Percentiles rank a stretch among this genome's conserved stretches.
Conservation (phyloP, 2,797 vertebrate species). For the Myripristis jacobus region DNA sequence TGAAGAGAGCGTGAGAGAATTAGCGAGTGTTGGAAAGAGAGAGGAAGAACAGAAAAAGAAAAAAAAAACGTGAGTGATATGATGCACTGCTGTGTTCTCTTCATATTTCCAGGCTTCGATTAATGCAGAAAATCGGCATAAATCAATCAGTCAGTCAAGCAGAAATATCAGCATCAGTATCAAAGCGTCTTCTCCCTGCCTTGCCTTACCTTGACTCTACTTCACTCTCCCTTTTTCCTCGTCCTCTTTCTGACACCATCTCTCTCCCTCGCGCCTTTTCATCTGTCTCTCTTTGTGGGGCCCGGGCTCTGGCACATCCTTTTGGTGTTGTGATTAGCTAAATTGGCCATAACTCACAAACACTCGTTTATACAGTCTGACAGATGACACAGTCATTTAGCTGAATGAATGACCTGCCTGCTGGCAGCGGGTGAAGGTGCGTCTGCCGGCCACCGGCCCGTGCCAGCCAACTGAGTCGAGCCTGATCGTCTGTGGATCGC, state of each 20-base stretch:
- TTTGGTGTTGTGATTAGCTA: slow-evolving; percentile 74
- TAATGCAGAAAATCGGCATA: too few species aligned
- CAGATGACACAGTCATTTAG: slow-evolving; percentile 77
- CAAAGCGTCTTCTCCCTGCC: background rate
- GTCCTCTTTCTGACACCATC: background rate
- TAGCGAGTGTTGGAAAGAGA: background rate
- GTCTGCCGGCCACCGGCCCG: slow-evolving; percentile 53
- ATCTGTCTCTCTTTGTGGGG: slow-evolving; percentile 61
- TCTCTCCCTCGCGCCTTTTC: slow-evolving; percentile 33
- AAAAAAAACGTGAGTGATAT: background rate
- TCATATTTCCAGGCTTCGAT: background rate
- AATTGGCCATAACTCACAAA: slow-evolving; percentile 79
- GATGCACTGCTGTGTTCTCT: background rate
- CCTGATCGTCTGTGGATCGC: slow-evolving; percentile 52
- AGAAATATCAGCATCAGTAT: background rate
- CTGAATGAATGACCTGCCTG: slow-evolving; percentile 65
- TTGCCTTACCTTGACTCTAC: background rate
- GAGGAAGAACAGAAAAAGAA: background rate
- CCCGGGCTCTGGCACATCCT: slow-evolving; percentile 57
- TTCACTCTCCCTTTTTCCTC: background rate
- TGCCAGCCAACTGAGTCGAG: slow-evolving; percentile 24
- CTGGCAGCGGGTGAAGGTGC: slow-evolving; percentile 51
- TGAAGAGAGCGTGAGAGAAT: slow-evolving; percentile 12
- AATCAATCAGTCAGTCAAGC: background rate
- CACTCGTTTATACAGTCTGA: slow-evolving; percentile 71